Base-by-base conservation (phyloP, 2,888 invertebrate species). In the Automeris io region DNA sequence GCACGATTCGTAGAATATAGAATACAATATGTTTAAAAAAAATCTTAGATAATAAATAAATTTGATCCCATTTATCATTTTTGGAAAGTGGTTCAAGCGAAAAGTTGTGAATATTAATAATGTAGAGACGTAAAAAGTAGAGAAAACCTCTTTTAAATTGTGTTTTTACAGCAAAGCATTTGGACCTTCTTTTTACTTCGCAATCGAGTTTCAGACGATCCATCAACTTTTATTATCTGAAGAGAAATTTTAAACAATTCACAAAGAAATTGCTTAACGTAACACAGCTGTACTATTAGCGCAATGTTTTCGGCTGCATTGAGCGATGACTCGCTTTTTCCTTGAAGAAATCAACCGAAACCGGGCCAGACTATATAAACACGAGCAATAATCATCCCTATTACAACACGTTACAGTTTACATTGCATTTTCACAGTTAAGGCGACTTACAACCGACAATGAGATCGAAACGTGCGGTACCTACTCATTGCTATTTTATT, bases 321-420 rank as follows among this genome's bases (percentile, higher is more conserved):
- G 50, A 60, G 47, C 55, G 60, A 60, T 60, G 60, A 63, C 54
- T 62, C 55, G 64, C 55, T 58, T 57, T 65, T 75, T 73, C 67
- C 66, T 60, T 47, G 49, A 70, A 64, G 67, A 76, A 76, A 70
- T 74, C 65, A 71, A 70, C 56, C 71, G 59, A 70, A 75, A 65
- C 77, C 71, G 64, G 70, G 69, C 57, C 73, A 69, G 44, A 56
- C 43, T 47, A 33, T 40, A 29, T 32, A 25, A 40, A 21, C 18
- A 23, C 40, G 45, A 37, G 35, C 49, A 35, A 70, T 66, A 60
- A 49, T 51, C 46, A 43, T 51, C 66, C 61, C 41, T 70, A 62
- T 40, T 32, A 21, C 24, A 37, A 25, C 29, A 43, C 18, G 36
- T 51, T 64, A 70, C 21, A 56, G 57, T 44, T 42, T 42, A 53